Percentiles rank a stretch among this genome's conserved stretches.
Evolutionary conservation across 2,888 invertebrate genomes (phyloP).

Genomic region (Cerastis rubricosa): DNA sequence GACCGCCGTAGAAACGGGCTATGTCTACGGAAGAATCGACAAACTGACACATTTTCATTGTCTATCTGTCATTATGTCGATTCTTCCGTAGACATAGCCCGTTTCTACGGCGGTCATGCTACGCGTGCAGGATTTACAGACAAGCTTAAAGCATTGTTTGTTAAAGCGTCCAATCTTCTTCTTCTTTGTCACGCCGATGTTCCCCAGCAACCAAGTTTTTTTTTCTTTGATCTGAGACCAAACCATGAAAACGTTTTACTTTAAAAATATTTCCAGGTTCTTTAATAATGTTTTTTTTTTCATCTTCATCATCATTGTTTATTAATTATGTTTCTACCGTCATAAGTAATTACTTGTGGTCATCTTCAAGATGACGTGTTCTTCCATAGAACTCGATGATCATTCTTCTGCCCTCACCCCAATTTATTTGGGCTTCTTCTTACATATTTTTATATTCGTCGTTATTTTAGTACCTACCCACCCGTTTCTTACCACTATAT

Average conservation of each 20-base stretch:
- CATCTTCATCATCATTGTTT: background rate
- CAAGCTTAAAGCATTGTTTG: background rate
- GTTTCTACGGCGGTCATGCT: no score
- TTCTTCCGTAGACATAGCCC: no score
- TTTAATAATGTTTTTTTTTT: background rate
- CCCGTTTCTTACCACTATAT: background rate
- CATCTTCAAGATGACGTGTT: background rate
- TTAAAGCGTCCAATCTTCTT: background rate
- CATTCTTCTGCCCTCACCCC: background rate
- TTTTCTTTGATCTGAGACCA: background rate
- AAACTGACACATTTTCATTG: no score
- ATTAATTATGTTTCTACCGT: background rate
- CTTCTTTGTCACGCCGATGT: no score
- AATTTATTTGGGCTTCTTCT: background rate
- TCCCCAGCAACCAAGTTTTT: no score
- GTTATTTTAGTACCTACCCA: background rate
- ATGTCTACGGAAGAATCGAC: no score
- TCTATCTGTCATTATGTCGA: no score
- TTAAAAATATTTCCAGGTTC: background rate
- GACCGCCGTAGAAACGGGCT: no score
- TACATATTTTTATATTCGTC: background rate
- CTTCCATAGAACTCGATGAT: background rate
- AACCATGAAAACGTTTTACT: background rate
- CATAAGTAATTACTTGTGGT: background rate
- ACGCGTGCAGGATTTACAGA: background rate